Conservation (phyloP, 2,888 invertebrate species). For the Dendrolimus pini region DNA sequence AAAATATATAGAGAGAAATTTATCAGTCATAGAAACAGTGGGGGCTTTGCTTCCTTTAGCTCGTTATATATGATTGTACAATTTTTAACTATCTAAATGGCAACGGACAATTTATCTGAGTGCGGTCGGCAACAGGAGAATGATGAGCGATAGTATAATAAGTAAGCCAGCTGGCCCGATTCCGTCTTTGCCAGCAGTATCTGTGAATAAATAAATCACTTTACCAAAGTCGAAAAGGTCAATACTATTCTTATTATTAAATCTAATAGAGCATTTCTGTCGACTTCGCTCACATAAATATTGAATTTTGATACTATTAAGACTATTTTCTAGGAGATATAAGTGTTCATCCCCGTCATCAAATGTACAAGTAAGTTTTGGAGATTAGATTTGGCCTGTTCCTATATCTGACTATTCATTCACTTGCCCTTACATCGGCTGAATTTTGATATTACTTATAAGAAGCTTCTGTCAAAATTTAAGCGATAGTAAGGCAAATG, state of each 20-base stretch:
- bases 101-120: constrained; percentile 15
- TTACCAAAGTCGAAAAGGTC: neutral
- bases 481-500: too few relatives aligned
- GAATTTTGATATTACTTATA: too few relatives aligned
- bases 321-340: too few relatives aligned
- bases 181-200: neutral
- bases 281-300: too few relatives aligned
- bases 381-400: too few relatives aligned
- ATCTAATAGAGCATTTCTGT: too few relatives aligned
- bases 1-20: constrained; percentile 53
- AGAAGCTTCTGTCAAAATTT: too few relatives aligned
- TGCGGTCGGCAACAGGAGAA: constrained; percentile 18
- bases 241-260: neutral
- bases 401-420: too few relatives aligned
- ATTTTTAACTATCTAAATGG: constrained; percentile 18
- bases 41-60: constrained; percentile 23
- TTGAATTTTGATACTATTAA: too few relatives aligned
- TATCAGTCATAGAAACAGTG: constrained; percentile 47
- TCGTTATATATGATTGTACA: constrained; percentile 13
- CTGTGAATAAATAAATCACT: neutral
- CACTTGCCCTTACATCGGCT: too few relatives aligned
- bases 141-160: constrained; percentile 13
- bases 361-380: too few relatives aligned
- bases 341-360: too few relatives aligned
- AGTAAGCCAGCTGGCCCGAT: constrained; percentile 1